Evolutionary conservation across 2,113 vertebrate genomes (phyloP), one percentile per base, ranked within the genome.

Genomic region (Cathartes aura): DNA sequence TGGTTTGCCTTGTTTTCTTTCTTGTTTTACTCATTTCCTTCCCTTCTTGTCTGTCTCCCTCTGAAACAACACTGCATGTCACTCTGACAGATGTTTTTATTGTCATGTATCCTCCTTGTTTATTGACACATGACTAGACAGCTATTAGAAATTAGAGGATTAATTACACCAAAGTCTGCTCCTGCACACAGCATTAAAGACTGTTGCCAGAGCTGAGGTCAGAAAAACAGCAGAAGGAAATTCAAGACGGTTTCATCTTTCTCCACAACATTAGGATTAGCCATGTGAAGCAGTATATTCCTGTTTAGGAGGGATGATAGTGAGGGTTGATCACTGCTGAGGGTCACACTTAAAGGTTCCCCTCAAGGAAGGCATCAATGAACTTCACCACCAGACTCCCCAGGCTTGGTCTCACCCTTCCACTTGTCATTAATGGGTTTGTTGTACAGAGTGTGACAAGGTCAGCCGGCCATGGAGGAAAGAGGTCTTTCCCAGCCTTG

Each of bases 111-210:
- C 66, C 42, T 60, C 45, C 91, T 85, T 89, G 45, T 82, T 85
- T 94, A 94, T 93, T 97, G 96, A 95, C 81, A 91, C 70, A 62
- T 43, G 81, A 66, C 84, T 96, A 93, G 81, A 87, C 56, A 90
- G 81, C 93, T 87, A 91, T 95, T 96, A 94, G 81, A 90, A 85
- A 91, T 62, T 93, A 76, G 45, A 92, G 22, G 47, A 91, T 87
- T 97, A 96, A 96, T 96, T 72, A 84, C 73, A 89, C 23, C 26
- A 5, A 52, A 89, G 60, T 19, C 78, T 85, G 71, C 18, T 88
- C 66, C 70, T 66, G 70, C 87, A 93, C 73, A 53, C 66, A 58
- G 10, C 48, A 38, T 30, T 60, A 43, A 75, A 80, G 24, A 63
- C 34, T 43, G 4, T 23, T 73, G 30, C 32, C 43, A 62, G 29